Conservation (phyloP, 2,797 vertebrate species). For the Moxostoma hubbsi region DNA sequence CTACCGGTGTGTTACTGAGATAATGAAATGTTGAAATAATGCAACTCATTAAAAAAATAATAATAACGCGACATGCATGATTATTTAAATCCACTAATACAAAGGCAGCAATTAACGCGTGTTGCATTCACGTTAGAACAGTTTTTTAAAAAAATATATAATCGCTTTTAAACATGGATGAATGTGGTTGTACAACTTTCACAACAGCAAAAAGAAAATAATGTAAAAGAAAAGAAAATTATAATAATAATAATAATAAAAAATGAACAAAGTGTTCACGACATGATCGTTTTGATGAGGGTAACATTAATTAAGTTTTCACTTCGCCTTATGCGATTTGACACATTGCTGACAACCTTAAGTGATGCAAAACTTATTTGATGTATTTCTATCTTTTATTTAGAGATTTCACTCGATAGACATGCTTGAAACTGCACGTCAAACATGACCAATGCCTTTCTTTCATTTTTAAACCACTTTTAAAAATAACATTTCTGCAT, state of each 20-base stretch:
- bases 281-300: background rate
- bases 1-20: background rate
- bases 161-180: background rate
- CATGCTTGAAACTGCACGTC: background rate
- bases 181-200: background rate
- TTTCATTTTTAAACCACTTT: background rate
- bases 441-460: background rate
- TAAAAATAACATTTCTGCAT: too few species aligned
- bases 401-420: background rate
- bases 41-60: constrained; percentile 33
- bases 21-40: background rate
- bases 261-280: background rate
- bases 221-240: background rate
- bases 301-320: background rate
- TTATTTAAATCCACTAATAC: background rate
- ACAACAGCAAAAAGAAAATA: background rate
- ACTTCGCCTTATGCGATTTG: background rate
- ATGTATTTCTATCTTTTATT: background rate
- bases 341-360: background rate
- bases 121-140: background rate
- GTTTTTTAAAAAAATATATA: background rate
- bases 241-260: background rate
- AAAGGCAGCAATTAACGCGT: background rate
- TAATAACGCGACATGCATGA: background rate
- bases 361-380: constrained; percentile 2